These are phyloP conservation scores for Allygus modestus DNA, from an alignment of 2,888 invertebrate species.

Conservation along the genomic window DNA sequence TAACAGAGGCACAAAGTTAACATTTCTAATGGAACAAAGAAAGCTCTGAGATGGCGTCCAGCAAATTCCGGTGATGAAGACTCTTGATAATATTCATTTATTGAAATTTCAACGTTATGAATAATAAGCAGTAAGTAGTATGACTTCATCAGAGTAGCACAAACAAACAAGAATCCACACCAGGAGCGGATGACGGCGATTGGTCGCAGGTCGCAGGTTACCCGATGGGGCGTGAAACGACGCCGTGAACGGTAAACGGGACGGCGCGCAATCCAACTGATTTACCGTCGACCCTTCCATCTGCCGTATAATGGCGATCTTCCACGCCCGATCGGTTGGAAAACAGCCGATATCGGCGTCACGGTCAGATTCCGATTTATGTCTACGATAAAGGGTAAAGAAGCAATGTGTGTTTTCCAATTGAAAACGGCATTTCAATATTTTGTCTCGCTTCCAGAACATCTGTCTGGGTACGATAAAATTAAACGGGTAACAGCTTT, in stretches of 20 bases:
- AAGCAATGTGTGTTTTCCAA: conserved; percentile 20
- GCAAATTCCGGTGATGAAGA: too few species aligned
- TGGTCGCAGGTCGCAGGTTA: conserved; percentile 3
- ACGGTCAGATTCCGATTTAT: conserved; percentile 47
- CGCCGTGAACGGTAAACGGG: conserved; percentile 8
- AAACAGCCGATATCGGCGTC: conserved; percentile 40
- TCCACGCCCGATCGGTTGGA: conserved; percentile 36
- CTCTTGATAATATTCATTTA: too few species aligned
- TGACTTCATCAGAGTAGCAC: background rate
- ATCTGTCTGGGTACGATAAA: background rate
- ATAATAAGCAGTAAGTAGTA: too few species aligned
- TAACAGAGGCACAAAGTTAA: too few species aligned
- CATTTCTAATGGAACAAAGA: too few species aligned
- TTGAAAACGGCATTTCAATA: conserved; percentile 32
- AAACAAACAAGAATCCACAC: background rate
- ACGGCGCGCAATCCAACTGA: background rate
- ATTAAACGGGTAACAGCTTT: background rate
- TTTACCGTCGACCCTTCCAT: conserved; percentile 7
- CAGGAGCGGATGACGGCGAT: background rate
- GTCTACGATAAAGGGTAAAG: conserved; percentile 35
- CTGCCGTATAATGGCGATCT: conserved; percentile 4
- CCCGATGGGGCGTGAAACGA: conserved; percentile 8
- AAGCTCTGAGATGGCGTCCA: too few species aligned
- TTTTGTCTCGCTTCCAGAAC: conserved; percentile 25
- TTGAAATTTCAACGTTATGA: too few species aligned